phyloP scores from a whole-genome alignment of 2,888 invertebrate species.

The Rhagonycha fulva region DNA sequence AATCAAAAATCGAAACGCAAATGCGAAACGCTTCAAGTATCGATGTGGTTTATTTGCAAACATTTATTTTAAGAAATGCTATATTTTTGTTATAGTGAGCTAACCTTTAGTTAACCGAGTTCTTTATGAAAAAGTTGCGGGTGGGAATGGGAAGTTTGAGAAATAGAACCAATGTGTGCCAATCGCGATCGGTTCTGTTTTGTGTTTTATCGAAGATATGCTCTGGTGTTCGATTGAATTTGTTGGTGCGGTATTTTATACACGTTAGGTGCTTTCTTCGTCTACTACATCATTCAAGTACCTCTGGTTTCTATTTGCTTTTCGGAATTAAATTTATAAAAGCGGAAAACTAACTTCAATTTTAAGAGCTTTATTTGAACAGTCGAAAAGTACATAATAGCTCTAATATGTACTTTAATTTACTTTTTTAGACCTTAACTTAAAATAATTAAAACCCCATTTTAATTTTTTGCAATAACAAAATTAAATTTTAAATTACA shows the following conservation, averaged over 20 bases:
- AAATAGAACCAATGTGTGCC: conserved; percentile 36
- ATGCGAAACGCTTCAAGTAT: not conserved
- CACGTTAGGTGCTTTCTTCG: conserved; percentile 23
- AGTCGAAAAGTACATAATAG: conserved; percentile 12
- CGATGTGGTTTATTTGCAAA: not conserved
- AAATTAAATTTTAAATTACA: not conserved
- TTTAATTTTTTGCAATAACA: not conserved
- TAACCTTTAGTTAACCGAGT: conserved; percentile 24
- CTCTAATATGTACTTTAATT: conserved; percentile 9
- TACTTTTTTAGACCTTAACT: conserved; percentile 3
- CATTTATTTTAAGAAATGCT: not conserved
- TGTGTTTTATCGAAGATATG: conserved; percentile 37
- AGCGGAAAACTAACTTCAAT: conserved; percentile 20
- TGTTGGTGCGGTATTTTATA: conserved; percentile 32
- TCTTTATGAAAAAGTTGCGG: conserved; percentile 18
- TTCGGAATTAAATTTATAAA: conserved; percentile 23
- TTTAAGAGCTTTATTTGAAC: conserved; percentile 20
- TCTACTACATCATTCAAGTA: conserved; percentile 21
- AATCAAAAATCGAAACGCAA: not conserved
- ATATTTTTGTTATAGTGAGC: conserved; percentile 17
- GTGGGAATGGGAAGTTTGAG: conserved; percentile 28
- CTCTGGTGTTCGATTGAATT: conserved; percentile 38
- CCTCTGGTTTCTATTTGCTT: conserved; percentile 16
- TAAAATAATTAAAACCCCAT: not conserved
- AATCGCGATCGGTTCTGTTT: conserved; percentile 37